These are phyloP conservation scores for Columba janthina DNA, from an alignment of 2,113 vertebrate species.

Conservation along the genomic window DNA sequence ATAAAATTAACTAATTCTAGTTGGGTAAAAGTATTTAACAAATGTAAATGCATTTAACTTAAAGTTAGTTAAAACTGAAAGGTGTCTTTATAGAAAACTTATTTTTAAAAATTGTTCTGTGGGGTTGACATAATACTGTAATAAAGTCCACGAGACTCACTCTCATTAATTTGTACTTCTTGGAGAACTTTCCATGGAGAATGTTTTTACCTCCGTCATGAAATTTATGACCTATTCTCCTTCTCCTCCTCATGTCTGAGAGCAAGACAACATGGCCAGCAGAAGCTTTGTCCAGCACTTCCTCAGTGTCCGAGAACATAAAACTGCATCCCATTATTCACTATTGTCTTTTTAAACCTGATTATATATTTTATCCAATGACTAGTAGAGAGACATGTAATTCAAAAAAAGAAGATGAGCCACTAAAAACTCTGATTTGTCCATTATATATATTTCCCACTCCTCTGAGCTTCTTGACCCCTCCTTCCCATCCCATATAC, in stretches of 20 bases:
- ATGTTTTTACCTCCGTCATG: neutral
- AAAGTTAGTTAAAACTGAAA: neutral
- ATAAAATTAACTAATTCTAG: neutral
- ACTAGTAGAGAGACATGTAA: neutral
- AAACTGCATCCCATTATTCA: neutral
- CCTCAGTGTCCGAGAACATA: neutral
- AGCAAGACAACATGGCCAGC: neutral
- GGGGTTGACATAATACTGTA: neutral
- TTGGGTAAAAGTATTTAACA: neutral
- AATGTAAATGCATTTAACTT: neutral
- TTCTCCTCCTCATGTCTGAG: neutral
- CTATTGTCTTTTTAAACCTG: neutral
- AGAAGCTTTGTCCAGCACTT: neutral
- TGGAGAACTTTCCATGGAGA: fast-evolving
- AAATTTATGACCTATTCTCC: neutral
- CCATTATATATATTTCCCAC: neutral
- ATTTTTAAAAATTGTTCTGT: neutral
- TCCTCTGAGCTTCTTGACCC: neutral
- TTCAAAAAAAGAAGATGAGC: neutral
- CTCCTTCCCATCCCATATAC: neutral
- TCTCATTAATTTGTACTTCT: neutral
- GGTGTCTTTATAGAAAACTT: neutral
- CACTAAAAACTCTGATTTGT: neutral
- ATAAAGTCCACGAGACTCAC: neutral
- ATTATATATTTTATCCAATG: neutral